Evolutionary conservation across 2,113 vertebrate genomes (phyloP).

Genomic region (Patagioenas fasciata): DNA sequence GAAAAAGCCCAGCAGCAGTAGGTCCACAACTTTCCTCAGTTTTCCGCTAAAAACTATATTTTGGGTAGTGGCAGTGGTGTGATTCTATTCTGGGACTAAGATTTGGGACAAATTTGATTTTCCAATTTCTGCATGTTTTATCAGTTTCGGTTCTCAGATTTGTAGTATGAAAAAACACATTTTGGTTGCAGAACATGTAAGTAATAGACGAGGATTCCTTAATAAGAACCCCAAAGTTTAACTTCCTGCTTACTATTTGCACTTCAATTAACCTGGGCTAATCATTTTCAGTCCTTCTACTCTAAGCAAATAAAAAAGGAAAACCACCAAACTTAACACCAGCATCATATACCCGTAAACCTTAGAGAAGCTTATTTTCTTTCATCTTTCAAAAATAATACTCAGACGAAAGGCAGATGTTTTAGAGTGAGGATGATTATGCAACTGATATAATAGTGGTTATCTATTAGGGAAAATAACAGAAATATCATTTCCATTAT

Average conservation of each 20-base stretch:
- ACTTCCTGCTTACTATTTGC: neutral
- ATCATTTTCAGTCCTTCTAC: neutral
- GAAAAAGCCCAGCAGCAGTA: neutral
- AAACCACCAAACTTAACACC: neutral
- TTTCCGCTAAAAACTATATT: neutral
- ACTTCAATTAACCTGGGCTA: neutral
- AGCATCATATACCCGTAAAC: neutral
- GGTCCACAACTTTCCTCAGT: neutral
- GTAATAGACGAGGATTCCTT: neutral
- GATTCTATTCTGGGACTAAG: neutral
- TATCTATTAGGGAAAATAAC: constrained; percentile 60
- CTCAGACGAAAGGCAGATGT: constrained; percentile 18
- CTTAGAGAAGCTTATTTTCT: constrained; percentile 9
- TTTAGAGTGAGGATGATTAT: constrained; percentile 3
- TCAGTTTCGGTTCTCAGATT: neutral
- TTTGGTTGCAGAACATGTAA: neutral
- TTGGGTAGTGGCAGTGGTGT: neutral
- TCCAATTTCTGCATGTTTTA: neutral
- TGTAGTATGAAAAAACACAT: neutral
- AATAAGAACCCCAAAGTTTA: neutral
- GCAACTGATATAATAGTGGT: constrained; percentile 44
- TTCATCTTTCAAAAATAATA: constrained; percentile 33
- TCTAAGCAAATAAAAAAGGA: neutral
- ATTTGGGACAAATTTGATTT: neutral
- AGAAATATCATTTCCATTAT: constrained; percentile 43